phyloP scores from a whole-genome alignment of 2,888 invertebrate species.

The Cosmorhoe ocellata region DNA sequence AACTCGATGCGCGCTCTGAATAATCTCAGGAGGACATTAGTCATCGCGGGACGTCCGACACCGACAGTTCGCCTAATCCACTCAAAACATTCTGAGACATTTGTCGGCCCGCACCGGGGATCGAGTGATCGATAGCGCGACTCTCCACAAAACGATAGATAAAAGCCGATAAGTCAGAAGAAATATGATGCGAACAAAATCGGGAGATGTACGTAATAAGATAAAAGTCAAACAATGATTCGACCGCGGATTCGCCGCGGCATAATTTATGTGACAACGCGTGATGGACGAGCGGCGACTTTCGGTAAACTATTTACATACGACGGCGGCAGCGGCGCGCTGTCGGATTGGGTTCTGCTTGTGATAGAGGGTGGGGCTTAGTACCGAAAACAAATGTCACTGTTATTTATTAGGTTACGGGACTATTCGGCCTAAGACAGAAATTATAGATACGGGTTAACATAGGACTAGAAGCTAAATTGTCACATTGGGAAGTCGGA shows the following conservation, averaged over 20 bases:
- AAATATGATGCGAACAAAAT: conserved; percentile 83
- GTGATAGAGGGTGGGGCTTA: conserved; percentile 82
- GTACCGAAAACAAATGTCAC: conserved; percentile 81
- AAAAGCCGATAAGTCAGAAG: conserved; percentile 81
- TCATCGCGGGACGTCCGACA: conserved; percentile 63
- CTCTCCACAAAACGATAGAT: conserved; percentile 81
- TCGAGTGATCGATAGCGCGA: conserved; percentile 78
- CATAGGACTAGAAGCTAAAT: conserved; percentile 11
- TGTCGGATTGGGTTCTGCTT: conserved; percentile 79
- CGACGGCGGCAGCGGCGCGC: conserved; percentile 74
- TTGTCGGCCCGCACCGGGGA: conserved; percentile 73
- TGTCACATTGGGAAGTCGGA: conserved; percentile 1
- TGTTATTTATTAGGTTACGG: conserved; percentile 80
- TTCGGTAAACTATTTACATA: conserved; percentile 83
- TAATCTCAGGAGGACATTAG: conserved; percentile 71
- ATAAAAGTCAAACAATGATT: conserved; percentile 83
- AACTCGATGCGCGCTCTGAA: conserved; percentile 75
- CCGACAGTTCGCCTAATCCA: conserved; percentile 77
- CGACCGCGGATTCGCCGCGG: conserved; percentile 82
- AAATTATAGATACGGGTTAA: conserved; percentile 55
- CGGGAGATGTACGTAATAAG: conserved; percentile 83
- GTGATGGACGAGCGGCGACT: conserved; percentile 82
- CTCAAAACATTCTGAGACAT: conserved; percentile 80
- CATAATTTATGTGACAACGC: conserved; percentile 83
- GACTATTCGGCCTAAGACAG: conserved; percentile 75